Evolutionary conservation across 1,140 invertebrate genomes (phyloP), one percentile per base, ranked within the genome.

Genomic region (Triops cancriformis): DNA sequence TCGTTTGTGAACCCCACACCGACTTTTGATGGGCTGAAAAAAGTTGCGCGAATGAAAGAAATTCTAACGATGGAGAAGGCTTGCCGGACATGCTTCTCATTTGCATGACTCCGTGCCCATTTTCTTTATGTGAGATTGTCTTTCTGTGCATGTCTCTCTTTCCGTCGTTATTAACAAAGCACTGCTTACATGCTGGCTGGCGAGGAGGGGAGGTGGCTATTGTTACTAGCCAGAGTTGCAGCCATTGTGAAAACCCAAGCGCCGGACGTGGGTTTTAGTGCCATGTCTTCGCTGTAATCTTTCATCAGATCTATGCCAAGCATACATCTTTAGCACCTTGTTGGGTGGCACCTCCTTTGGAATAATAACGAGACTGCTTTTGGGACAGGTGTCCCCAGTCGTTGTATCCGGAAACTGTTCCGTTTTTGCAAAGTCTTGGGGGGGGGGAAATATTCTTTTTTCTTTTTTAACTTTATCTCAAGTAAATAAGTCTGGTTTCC

Each of bases 21-120:
- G 51, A n/a, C 18, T 23, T 18, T 9, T 64, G 23, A 14, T 23
- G 51, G n/a, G 51, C 31, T 37, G 31, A 37, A 37, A 37, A 37
- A 37, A 37, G 7, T 7, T 37, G 51, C 5, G 14, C 7, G 51
- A 64, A 23, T 64, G 14, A n/a, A 18, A 64, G 51, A 64, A 23
- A 64, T 64, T 64, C 31, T 64, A 64, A 64, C 18, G 51, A 64
- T 12, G 51, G 51, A 18, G 10, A 18, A 18, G 14, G 14, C 51
- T 64, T 64, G 51, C 51, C 51, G 51, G 51, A 64, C 51, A 64
- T 64, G 51, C 10, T 64, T 64, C 51, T 64, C 51, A 64, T 64
- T 64, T 64, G 51, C 51, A 64, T 64, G 14, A 23, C 51, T 64
- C 51, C 14, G 23, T 64, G 51, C 51, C 51, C 51, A 64, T 1